Evolutionary conservation across 2,113 vertebrate species (phyloP).

Genomic region (Dromiciops gliroides): DNA sequence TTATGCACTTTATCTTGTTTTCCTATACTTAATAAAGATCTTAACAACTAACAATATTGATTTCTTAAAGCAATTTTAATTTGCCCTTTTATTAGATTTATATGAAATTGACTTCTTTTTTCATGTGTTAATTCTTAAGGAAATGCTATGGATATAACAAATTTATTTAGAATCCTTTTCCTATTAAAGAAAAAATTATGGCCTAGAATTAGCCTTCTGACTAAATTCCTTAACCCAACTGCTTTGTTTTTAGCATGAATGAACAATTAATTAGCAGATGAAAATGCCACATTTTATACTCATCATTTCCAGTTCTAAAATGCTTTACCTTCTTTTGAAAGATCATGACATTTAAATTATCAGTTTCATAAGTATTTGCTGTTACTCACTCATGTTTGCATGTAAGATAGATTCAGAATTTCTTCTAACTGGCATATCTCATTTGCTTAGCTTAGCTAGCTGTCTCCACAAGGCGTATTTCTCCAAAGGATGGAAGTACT

Average conservation of each 20-base stretch:
- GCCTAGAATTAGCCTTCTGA: constrained; percentile 1
- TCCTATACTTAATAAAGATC: background rate
- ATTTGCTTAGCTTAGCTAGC: constrained; percentile 20
- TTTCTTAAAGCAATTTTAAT: background rate
- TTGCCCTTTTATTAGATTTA: background rate
- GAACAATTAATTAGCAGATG: constrained; percentile 14
- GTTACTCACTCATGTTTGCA: constrained; percentile 31
- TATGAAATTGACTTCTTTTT: background rate
- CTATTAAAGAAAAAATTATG: background rate
- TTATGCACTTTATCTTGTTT: background rate
- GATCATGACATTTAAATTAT: constrained; percentile 32
- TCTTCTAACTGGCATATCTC: background rate
- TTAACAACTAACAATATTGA: background rate
- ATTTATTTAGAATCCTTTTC: background rate
- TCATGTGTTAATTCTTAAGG: background rate
- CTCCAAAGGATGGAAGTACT: background rate
- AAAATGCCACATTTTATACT: background rate
- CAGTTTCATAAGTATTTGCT: constrained; percentile 1
- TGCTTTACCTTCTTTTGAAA: constrained; percentile 35
- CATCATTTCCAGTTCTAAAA: background rate
- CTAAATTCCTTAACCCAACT: constrained; percentile 7
- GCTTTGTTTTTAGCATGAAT: constrained; percentile 9
- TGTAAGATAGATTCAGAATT: background rate
- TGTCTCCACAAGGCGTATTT: background rate
- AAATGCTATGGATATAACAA: background rate